Evolutionary conservation across 1,140 invertebrate species (phyloP).

Genomic region (Octopus sinensis): DNA sequence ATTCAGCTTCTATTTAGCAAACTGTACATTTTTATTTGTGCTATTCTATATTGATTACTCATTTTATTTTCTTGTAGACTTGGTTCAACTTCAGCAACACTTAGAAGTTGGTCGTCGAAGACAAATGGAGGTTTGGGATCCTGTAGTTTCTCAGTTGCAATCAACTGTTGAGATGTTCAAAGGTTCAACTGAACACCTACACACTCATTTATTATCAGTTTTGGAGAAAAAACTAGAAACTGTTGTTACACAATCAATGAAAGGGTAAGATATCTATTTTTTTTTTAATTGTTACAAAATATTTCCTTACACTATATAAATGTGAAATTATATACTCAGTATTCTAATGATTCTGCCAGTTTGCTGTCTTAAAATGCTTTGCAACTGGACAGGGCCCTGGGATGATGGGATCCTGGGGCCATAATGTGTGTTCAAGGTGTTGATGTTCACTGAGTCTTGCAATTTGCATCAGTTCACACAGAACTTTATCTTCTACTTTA

Average conservation of each 20-base stretch:
- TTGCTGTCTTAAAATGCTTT: too few relatives aligned
- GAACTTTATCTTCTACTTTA: too few relatives aligned
- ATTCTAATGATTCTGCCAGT: too few relatives aligned
- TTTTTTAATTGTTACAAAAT: too few relatives aligned
- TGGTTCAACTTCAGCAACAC: slow-evolving; percentile 59
- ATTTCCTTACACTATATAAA: too few relatives aligned
- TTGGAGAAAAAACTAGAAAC: slow-evolving; percentile 37
- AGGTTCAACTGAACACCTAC: slow-evolving; percentile 32
- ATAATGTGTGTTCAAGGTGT: too few relatives aligned
- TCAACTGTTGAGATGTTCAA: slow-evolving; percentile 42
- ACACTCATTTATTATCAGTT: slow-evolving; percentile 32
- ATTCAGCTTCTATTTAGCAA: background rate
- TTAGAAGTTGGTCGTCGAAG: slow-evolving; percentile 47
- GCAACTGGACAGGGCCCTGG: too few relatives aligned
- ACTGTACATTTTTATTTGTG: too few relatives aligned
- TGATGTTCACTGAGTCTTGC: too few relatives aligned
- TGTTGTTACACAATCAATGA: slow-evolving; percentile 33
- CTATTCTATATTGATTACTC: background rate
- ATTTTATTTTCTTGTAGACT: slow-evolving; percentile 50
- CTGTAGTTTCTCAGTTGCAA: slow-evolving; percentile 42
- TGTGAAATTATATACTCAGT: too few relatives aligned
- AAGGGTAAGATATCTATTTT: slow-evolving; percentile 26
- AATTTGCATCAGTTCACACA: too few relatives aligned
- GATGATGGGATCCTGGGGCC: too few relatives aligned
- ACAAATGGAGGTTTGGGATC: slow-evolving; percentile 45